phyloP scores from a whole-genome alignment of 2,113 vertebrate species.

The Corythornis vintsioides region DNA sequence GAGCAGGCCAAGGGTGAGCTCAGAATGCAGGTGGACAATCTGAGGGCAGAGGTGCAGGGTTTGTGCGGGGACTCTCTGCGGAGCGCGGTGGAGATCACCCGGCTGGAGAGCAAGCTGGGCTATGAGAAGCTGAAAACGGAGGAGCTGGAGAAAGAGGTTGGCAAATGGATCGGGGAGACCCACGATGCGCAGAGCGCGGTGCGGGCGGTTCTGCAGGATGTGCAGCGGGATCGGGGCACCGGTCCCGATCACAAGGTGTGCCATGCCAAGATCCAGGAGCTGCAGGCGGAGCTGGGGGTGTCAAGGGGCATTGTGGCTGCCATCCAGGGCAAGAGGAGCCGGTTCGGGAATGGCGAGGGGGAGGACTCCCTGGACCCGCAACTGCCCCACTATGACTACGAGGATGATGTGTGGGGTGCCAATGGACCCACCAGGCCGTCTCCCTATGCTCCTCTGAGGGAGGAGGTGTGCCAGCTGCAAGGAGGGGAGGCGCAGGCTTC shows the following conservation, averaged over 20 bases:
- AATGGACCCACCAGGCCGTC: conserved; percentile 1
- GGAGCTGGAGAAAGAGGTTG: conserved; percentile 67
- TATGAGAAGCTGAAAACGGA: conserved; percentile 52
- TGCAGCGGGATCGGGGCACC: conserved; percentile 21
- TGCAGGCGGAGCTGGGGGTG: conserved; percentile 65
- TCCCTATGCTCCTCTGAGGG: background rate
- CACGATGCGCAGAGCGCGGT: conserved; percentile 43
- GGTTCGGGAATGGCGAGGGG: background rate
- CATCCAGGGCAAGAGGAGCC: conserved; percentile 53
- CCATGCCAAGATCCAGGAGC: conserved; percentile 61
- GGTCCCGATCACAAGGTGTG: conserved; percentile 53
- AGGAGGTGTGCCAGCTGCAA: conserved; percentile 12
- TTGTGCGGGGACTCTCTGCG: conserved; percentile 58
- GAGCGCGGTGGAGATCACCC: conserved; percentile 51
- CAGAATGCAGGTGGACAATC: conserved; percentile 55
- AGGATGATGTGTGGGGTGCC: conserved; percentile 62
- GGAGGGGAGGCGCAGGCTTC: background rate
- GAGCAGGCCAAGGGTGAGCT: conserved; percentile 49
- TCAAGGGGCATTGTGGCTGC: conserved; percentile 55
- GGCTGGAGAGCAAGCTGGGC: conserved; percentile 60
- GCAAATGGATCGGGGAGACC: conserved; percentile 61
- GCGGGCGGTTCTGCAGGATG: conserved; percentile 55
- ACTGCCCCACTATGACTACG: conserved; percentile 31
- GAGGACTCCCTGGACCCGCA: conserved; percentile 10
- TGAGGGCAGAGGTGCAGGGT: conserved; percentile 57